Conservation (phyloP, 2,797 vertebrate genomes). For the Melanotaenia maccullochi region DNA sequence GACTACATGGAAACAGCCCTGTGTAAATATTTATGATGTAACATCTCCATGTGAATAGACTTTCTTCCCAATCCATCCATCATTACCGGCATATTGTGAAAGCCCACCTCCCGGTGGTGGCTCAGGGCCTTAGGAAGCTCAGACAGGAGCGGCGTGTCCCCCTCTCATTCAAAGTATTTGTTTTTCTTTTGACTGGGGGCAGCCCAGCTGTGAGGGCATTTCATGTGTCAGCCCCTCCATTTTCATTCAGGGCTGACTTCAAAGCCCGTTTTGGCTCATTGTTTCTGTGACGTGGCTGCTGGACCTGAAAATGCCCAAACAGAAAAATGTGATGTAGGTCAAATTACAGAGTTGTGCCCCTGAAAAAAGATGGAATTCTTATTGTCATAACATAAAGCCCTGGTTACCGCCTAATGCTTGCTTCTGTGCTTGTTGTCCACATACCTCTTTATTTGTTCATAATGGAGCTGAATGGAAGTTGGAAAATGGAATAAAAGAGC, state of each 20-base stretch:
- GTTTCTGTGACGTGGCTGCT: constrained; percentile 91
- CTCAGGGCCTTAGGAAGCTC: constrained; percentile 86
- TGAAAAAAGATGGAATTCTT: constrained; percentile 88
- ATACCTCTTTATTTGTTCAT: constrained; percentile 56
- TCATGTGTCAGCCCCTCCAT: constrained; percentile 87
- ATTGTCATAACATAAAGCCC: constrained; percentile 83
- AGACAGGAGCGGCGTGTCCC: constrained; percentile 92
- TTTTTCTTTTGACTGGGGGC: constrained; percentile 92
- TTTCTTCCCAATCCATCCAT: constrained; percentile 93
- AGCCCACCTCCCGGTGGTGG: constrained; percentile 86
- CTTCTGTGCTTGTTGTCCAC: constrained; percentile 58
- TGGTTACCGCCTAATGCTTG: constrained; percentile 83
- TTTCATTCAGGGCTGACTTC: constrained; percentile 91
- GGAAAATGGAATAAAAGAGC: constrained; percentile 46
- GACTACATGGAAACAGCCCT: constrained; percentile 90
- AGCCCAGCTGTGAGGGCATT: constrained; percentile 87
- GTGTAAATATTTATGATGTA: constrained; percentile 98
- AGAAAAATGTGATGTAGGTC: constrained; percentile 96
- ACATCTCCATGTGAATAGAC: constrained; percentile 92
- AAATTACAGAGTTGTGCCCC: constrained; percentile 88
- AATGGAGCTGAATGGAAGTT: constrained; percentile 45
- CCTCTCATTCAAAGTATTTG: constrained; percentile 89
- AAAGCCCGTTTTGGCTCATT: constrained; percentile 93
- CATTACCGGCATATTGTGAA: constrained; percentile 89
- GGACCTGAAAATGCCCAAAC: constrained; percentile 94